Conservation (phyloP, 1,140 invertebrate genomes). For the Gerris buenoi region DNA sequence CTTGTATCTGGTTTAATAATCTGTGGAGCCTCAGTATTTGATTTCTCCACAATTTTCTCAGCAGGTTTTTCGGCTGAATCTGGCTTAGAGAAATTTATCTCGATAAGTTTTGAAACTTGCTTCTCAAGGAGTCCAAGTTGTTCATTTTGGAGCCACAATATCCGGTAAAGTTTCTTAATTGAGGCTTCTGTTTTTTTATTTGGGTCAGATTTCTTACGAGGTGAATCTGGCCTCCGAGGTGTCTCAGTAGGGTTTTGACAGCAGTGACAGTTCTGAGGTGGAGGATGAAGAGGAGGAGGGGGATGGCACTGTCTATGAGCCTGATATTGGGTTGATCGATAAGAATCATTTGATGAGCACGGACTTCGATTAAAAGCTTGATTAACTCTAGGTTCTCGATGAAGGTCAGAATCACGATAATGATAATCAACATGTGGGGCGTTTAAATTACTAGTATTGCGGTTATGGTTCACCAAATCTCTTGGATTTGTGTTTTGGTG, state of each 20-base stretch:
- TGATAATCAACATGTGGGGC: too few species aligned
- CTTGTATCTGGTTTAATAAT: not conserved
- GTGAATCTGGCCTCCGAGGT: not conserved
- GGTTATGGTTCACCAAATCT: too few species aligned
- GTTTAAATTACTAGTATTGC: too few species aligned
- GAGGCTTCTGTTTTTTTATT: not conserved
- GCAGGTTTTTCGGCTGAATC: not conserved
- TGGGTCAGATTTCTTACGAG: not conserved
- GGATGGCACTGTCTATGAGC: not conserved
- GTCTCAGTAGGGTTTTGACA: not conserved
- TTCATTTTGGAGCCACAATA: not conserved
- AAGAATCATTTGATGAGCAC: too few species aligned
- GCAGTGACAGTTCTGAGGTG: too few species aligned
- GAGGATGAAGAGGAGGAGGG: too few species aligned
- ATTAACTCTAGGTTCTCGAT: too few species aligned
- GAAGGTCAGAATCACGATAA: too few species aligned
- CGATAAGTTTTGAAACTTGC: not conserved
- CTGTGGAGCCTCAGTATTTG: not conserved
- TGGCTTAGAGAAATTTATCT: not conserved
- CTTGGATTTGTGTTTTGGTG: too few species aligned
- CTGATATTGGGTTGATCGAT: too few species aligned
- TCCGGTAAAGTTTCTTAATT: not conserved
- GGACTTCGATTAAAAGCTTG: too few species aligned
- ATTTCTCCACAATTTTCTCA: not conserved
- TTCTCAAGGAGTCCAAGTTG: not conserved